A percentile compares a stretch with the other conserved stretches of the same genome.
Evolutionary conservation across 1,140 invertebrate species (phyloP).

Genomic region (Thaumatotibia leucotreta): DNA sequence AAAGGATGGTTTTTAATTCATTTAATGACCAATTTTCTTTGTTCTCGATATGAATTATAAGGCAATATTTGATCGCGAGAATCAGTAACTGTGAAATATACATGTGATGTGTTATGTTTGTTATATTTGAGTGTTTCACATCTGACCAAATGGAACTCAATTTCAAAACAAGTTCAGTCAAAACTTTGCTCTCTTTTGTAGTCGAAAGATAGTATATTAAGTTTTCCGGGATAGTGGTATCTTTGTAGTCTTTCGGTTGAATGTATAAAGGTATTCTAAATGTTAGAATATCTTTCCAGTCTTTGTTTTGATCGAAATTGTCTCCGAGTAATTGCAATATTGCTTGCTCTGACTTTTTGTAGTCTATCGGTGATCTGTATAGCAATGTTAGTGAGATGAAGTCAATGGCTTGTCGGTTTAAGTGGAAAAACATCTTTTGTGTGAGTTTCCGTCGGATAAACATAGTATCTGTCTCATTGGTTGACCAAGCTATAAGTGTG

Average conservation of each 20-base stretch:
- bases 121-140: constrained; percentile 81
- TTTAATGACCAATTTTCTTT: constrained; percentile 57
- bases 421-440: constrained; percentile 48
- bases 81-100: constrained; percentile 87
- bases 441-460: constrained; percentile 52
- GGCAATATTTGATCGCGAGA: constrained; percentile 77
- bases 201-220: constrained; percentile 52
- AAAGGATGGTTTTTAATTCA: constrained; percentile 78
- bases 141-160: constrained; percentile 85
- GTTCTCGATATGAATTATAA: constrained; percentile 29
- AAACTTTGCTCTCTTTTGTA: constrained; percentile 35
- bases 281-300: constrained; percentile 63
- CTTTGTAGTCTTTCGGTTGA: constrained; percentile 36
- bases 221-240: constrained; percentile 51
- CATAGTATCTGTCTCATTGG: constrained; percentile 26
- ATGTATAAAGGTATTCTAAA: constrained; percentile 54
- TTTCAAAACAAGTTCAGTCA: constrained; percentile 75
- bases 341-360: constrained; percentile 42
- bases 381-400: constrained; percentile 55
- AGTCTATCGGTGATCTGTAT: constrained; percentile 47
- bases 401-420: constrained; percentile 67
- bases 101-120: constrained; percentile 85
- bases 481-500: constrained; percentile 42
- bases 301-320: constrained; percentile 45
- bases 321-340: constrained; percentile 61